Base-by-base conservation (phyloP, 2,888 invertebrate genomes). In the Chrysolina haemoptera region DNA sequence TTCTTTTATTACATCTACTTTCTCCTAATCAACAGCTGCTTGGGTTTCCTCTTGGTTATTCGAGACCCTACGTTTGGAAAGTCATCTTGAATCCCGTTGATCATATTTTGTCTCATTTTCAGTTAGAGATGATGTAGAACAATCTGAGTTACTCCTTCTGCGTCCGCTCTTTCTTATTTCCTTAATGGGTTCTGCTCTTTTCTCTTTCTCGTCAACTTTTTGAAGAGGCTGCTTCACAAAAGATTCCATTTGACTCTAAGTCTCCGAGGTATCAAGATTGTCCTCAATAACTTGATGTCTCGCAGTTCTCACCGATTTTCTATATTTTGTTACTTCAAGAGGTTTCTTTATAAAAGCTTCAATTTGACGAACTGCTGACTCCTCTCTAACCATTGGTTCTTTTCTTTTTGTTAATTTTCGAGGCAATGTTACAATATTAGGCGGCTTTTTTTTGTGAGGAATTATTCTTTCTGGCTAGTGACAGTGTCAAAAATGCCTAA, bases 281-380 rank as follows among this genome's bases (percentile, higher is more conserved):
- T 63, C 22, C 27, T n/a, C 20, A 40, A 65, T 68, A 55, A 63
- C 40, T 11, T 55, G 41, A 16, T 40, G 43, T 62, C 55, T 66
- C 14, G 69, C 43, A 16, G n/a, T 55, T 62, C 43, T 70, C 20
- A 66, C n/a, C 4, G 62, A 65, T 50, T 67, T 65, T 50, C 48
- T 62, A 18, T 50, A 62, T 62, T 59, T 71, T 55, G 55, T 43
- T 6, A 43, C 67, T 20, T 62, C 53, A 43, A 77, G 22, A 43
- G 77, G 70, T 67, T 70, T 68, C 41, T 79, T 71, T 50, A 77
- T 62, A 68, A 76, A 77, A 10, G 73, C 74, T 53, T 74, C 75
- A 10, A 76, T 76, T 48, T 79, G 77, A 53, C 16, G 18, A 5
- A 12, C 27, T 14, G 14, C 18, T 40, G 22, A 9, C 46, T 27